Evolutionary conservation across 2,797 vertebrate species (phyloP), one percentile per base, ranked within the genome.

Genomic region (Parauchenoglanis punctatus): DNA sequence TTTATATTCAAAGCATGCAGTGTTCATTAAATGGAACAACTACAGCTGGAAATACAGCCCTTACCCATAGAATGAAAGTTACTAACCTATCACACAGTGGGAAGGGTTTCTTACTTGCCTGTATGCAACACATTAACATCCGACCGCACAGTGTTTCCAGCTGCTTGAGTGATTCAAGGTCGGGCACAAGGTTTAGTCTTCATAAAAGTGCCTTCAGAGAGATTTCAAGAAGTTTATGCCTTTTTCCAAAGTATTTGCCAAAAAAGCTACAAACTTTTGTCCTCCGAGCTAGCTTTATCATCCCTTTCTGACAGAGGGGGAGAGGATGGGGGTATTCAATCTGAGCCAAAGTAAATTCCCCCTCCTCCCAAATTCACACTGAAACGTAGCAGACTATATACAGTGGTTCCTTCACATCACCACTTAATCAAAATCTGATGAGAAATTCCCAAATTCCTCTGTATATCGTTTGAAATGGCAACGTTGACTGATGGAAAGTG

Each of bases 81-180:
- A 87, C 87, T 89, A 92, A 90, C 77, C 91, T 90, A 91, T 94
- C 89, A 92, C 93, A 94, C 92, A 92, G 90, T 88, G 89, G 92
- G 91, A 92, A 91, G 93, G 92, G 91, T 59, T 82, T 82, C 83
- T 85, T 82, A 61, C 81, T 86, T 85, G 85, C 86, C 86, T 85
- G 90, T 94, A 93, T 90, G 93, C 81, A 89, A 90, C 91, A 91
- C 90, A 91, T 91, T 91, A 92, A 92, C 92, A 88, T 93, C 90
- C 92, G 89, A 93, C 91, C 70, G 59, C 88, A 89, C 83, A 92
- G 91, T 87, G 90, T 92, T 94, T 93, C 90, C 92, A 95, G 91
- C 92, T 94, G 91, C 59, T 91, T 78, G 89, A 91, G 90, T 89
- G 92, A 92, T 92, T 90, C 87, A 89, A 91, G 87, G 89, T 92